Evolutionary conservation across 2,113 vertebrate species (phyloP).

Genomic region (Fulica atra): DNA sequence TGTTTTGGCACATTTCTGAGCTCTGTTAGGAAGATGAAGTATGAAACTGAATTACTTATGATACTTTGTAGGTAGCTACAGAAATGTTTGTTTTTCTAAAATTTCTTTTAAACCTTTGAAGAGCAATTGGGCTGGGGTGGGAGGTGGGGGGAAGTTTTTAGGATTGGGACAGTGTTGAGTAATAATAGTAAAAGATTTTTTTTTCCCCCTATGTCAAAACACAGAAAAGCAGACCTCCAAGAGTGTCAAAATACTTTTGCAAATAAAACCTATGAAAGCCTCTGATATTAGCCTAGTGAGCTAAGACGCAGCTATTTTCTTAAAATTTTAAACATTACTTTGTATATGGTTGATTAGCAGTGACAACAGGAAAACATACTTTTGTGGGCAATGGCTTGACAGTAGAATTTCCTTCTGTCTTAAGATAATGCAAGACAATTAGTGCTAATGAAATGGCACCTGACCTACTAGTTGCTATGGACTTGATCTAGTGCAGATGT

Average conservation of each 20-base stretch:
- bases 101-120: background rate
- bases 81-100: background rate
- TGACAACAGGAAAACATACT: background rate
- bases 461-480: background rate
- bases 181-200: background rate
- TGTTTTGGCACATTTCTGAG: background rate
- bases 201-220: background rate
- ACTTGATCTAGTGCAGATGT: background rate
- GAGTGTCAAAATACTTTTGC: background rate
- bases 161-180: background rate
- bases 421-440: background rate
- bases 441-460: background rate
- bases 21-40: background rate
- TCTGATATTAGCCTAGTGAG: background rate
- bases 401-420: background rate
- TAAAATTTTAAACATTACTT: background rate
- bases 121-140: fast-evolving
- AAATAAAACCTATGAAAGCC: background rate
- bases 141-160: fast-evolving
- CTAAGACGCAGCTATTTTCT: background rate
- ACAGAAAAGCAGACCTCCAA: background rate
- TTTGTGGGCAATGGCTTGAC: background rate
- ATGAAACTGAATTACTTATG: background rate
- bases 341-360: background rate
- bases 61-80: background rate